Percentiles rank a stretch among this genome's conserved stretches.
phyloP scores from a whole-genome alignment of 2,888 invertebrate genomes.

The Calliphora vomitoria region DNA sequence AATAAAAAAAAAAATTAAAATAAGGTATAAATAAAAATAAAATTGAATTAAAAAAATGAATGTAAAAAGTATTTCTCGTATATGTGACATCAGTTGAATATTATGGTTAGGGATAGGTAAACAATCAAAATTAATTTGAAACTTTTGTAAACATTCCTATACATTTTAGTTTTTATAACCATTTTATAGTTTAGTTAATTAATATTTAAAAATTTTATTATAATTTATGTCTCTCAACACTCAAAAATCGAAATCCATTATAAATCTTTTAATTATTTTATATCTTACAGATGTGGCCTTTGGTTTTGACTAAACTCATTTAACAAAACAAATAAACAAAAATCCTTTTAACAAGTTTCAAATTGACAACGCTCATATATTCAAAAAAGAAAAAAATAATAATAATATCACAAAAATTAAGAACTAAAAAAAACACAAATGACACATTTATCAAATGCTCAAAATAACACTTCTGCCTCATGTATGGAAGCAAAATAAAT shows the following conservation, averaged over 20 bases:
- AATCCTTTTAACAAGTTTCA: constrained; percentile 64
- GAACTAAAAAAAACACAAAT: constrained; percentile 57
- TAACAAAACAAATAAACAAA: constrained; percentile 54
- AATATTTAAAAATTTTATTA: constrained; percentile 10
- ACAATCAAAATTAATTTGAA: neutral
- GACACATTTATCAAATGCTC: constrained; percentile 65
- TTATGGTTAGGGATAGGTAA: neutral
- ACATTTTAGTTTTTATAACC: neutral
- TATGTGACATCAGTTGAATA: neutral
- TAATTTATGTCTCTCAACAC: constrained; percentile 36
- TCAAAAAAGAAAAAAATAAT: constrained; percentile 25
- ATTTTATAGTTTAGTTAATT: constrained; percentile 25
- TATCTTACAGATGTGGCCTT: constrained; percentile 85
- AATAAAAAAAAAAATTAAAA: constrained; percentile 24
- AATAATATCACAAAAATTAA: constrained; percentile 30
- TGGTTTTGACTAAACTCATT: constrained; percentile 83
- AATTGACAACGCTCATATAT: constrained; percentile 72
- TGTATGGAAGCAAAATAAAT: constrained; percentile 68
- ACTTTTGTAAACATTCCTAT: neutral
- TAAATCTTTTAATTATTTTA: constrained; percentile 73
- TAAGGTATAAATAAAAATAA: constrained; percentile 20
- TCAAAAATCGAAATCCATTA: constrained; percentile 44
- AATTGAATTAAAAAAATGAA: neutral
- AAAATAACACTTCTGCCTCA: constrained; percentile 72
- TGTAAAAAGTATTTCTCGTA: neutral